These are phyloP conservation scores for Empis livida DNA, from an alignment of 2,888 invertebrate species.

Conservation along the genomic window DNA sequence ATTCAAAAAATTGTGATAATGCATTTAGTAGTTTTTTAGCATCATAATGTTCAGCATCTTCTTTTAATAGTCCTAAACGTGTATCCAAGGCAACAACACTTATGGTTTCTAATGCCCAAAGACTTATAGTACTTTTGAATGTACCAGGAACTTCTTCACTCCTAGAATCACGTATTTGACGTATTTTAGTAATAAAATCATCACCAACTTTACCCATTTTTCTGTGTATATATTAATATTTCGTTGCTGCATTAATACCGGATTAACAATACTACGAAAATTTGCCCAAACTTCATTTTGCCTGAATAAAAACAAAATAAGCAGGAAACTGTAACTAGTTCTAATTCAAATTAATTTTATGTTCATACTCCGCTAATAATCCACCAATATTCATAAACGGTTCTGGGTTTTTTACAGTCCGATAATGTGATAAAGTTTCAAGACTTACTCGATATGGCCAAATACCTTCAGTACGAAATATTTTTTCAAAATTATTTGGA, in stretches of 20 bases:
- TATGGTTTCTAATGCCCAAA: conserved; percentile 43
- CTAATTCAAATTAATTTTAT: not conserved
- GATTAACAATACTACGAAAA: conserved; percentile 49
- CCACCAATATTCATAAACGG: conserved; percentile 15
- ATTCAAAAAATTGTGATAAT: conserved; percentile 7
- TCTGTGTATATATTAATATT: conserved; percentile 38
- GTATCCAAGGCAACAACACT: conserved; percentile 27
- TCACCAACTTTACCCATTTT: conserved; percentile 36
- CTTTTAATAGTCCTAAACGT: conserved; percentile 14
- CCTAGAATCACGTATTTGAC: conserved; percentile 15
- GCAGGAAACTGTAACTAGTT: no score
- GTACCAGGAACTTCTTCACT: conserved; percentile 27
- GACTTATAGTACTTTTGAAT: conserved; percentile 37
- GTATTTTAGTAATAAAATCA: conserved; percentile 25
- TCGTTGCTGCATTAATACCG: conserved; percentile 48
- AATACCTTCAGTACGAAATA: no score
- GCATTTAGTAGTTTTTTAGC: conserved; percentile 4
- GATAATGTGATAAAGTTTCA: conserved; percentile 29
- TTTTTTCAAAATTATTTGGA: conserved; percentile 32
- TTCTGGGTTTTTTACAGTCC: conserved; percentile 23
- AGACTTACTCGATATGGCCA: conserved; percentile 19
- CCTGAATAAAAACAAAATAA: conserved; percentile 22
- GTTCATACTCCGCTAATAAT: conserved; percentile 15
- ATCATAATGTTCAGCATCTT: conserved; percentile 6
- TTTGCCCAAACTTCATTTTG: conserved; percentile 52